Evolutionary conservation across 2,888 invertebrate species (phyloP).

Genomic region (Apamea anceps): DNA sequence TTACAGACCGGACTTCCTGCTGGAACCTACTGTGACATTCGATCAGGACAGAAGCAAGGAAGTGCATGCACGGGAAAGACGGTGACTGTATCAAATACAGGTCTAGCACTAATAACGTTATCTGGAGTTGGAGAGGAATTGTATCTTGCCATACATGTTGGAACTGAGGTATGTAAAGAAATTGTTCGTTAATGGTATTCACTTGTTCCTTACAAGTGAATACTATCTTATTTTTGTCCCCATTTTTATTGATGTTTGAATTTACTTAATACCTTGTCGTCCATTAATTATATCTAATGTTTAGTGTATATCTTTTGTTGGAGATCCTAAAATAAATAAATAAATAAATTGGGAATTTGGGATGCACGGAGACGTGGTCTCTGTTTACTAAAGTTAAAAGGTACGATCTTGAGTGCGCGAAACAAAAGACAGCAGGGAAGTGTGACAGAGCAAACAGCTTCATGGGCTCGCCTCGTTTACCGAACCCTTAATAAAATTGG

Average conservation of each 20-base stretch:
- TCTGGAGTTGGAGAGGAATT: slow-evolving; percentile 89
- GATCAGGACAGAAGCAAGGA: slow-evolving; percentile 89
- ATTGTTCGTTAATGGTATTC: neutral
- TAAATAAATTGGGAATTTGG: no score
- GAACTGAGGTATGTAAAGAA: slow-evolving; percentile 75
- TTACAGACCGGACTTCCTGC: slow-evolving; percentile 91
- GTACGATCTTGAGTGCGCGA: neutral
- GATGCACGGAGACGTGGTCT: neutral
- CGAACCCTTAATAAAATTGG: neutral
- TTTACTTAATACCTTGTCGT: no score
- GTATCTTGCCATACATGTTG: slow-evolving; percentile 91
- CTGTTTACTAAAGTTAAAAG: neutral
- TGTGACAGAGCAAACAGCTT: neutral
- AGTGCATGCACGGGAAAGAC: slow-evolving; percentile 91
- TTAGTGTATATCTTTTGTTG: no score
- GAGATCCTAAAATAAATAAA: no score
- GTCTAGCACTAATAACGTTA: slow-evolving; percentile 89
- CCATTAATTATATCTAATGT: no score
- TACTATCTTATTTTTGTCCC: no score
- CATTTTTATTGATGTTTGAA: no score
- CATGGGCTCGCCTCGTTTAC: neutral
- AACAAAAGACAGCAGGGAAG: neutral
- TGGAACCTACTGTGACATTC: slow-evolving; percentile 95
- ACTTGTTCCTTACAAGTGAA: neutral
- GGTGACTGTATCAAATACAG: slow-evolving; percentile 89